These are phyloP conservation scores for Thymallus thymallus DNA, from an alignment of 2,113 vertebrate genomes.

Conservation along the genomic window DNA sequence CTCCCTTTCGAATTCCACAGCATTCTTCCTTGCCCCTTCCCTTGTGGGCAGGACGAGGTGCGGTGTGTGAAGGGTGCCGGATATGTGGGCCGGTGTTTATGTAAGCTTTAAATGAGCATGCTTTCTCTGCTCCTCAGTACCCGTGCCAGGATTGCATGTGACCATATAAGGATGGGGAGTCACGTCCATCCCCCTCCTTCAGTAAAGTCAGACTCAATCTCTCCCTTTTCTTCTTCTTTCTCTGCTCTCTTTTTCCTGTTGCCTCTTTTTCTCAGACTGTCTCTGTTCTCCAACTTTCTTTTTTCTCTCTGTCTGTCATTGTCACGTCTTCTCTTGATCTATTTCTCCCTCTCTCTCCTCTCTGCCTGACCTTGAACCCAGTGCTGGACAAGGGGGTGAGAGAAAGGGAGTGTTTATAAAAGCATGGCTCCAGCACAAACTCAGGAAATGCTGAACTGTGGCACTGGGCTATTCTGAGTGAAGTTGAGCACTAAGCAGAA, in stretches of 20 bases:
- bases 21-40: conserved; percentile 36
- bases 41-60: conserved; percentile 8
- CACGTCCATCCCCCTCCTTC: conserved; percentile 25
- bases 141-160: conserved; percentile 64
- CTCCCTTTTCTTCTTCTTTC: background rate
- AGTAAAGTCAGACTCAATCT: conserved; percentile 14
- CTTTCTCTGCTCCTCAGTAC: conserved; percentile 57
- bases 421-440: conserved; percentile 37
- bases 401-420: conserved; percentile 25
- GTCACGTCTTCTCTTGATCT: background rate
- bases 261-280: background rate
- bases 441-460: conserved; percentile 61
- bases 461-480: conserved; percentile 51
- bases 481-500: conserved; percentile 16
- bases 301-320: background rate
- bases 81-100: conserved; percentile 63
- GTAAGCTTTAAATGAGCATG: conserved; percentile 69
- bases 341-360: conserved; percentile 1
- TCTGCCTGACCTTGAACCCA: background rate
- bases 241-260: too few relatives aligned
- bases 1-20: conserved; percentile 62
- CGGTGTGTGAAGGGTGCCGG: conserved; percentile 1
- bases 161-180: conserved; percentile 76
- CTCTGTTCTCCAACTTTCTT: background rate
- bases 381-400: conserved; percentile 7